Base-by-base conservation (phyloP, 2,797 vertebrate genomes). In the Okamejei kenojei region DNA sequence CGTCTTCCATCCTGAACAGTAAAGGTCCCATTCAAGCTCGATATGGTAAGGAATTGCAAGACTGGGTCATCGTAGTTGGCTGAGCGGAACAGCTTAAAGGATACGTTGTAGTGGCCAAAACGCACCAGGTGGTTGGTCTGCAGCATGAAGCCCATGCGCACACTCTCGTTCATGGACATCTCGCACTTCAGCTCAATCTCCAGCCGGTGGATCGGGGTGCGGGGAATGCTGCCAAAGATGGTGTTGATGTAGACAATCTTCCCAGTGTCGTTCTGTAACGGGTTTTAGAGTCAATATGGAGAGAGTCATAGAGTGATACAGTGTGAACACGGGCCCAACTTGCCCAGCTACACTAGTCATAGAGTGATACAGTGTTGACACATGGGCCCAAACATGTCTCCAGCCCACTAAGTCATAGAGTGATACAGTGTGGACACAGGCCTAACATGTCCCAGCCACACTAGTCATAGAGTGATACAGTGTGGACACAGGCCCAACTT, bases 121-220 rank as follows among this genome's bases (percentile, higher is more conserved):
- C 84, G 84, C 1, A 88, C n/a, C 84, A 88, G 84, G n/a, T 88
- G 84, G 19, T 88, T 68, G 1, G 84, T 68, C 61, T 88, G 84
- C 17, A 88, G 84, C 84, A 88, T 88, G 61, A 88, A 88, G 8
- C 84, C 84, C 84, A 88, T 88, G 4, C 61, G 65, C 10, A 88
- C 8, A 32, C 61, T 93, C n/a, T 94, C 93, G n/a, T 94, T 93
- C 26, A 26, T 65, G 6, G 93, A 54, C 94, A 94, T 94, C 68
- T 93, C 94, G 61, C 94, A 94, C 2, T 58, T 93, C 45, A 94
- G 88, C 19, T 93, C 93, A 26, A 94, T 88, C 23, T 94, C 93
- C 29, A 94, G 93, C 0, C 94, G 94, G 35, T 94, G 93, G 26
- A 94, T 82, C 1, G 81, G 78, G 26, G 93, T 94, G n/a, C 29